Evolutionary conservation across 2,113 vertebrate genomes (phyloP), one percentile per base, ranked within the genome.

Genomic region (Thryonomys swinderianus): DNA sequence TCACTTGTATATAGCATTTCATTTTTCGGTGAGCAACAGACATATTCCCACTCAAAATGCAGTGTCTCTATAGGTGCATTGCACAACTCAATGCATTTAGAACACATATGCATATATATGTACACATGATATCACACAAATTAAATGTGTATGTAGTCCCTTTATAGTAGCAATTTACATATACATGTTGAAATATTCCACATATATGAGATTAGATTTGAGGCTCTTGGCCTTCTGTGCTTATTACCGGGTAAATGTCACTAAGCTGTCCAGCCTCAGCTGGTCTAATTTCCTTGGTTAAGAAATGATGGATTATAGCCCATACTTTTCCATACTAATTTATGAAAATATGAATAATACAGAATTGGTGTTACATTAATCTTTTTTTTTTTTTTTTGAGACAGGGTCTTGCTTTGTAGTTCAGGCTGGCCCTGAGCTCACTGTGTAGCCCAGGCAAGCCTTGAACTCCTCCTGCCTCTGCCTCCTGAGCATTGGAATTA

Each of bases 141-240:
- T 71, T 23, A 59, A 55, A 88, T 57, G 2, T 17, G 1, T 51
- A 45, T 34, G 34, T 57, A 59, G 16, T 86, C 7, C n/a, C 61
- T 40, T 57, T 55, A 69, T 86, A 37, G 37, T 14, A 71, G 7
- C 37, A 27, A 34, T 20, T 3, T 82, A 27, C 32, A 32, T 48
- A 85, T 85, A 42, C 18, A 18, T 37, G n/a, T 57, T 74, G 20
- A 51, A 34, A n/a, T 25, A 51, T 45, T 21, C 40, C 45, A 51
- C 13, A 25, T 34, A 51, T 73, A 84, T 85, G 57, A 91, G 81
- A 71, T 57, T 91, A 30, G 88, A 88, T 59, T 88, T 64, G 66
- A 93, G 12, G 57, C 40, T 55, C 1, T 69, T 91, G 45, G 40
- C 71, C 66, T 91, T 93, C 13, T 62, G 71, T 16, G 18, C 73